Base-by-base conservation (phyloP, 2,888 invertebrate genomes). In the Ypsolopha scabrella region DNA sequence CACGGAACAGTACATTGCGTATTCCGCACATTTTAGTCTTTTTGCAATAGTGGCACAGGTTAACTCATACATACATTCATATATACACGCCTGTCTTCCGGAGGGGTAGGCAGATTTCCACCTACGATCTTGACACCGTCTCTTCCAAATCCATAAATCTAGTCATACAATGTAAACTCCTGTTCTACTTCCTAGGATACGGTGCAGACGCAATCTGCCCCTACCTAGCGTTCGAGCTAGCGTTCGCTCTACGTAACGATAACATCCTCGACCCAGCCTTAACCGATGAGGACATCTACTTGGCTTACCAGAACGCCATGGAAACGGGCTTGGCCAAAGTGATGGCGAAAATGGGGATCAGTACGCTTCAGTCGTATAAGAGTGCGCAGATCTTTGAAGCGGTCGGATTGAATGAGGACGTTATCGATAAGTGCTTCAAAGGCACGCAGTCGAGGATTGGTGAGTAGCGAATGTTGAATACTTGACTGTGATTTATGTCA, bases 281-380 rank as follows among this genome's bases (percentile, higher is more conserved):
- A 2, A 90, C 92, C 0, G 96, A 98, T 71, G 90, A 93, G 6
- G 89, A 91, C 52, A 93, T 98, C 58, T 97, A 92, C 76, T 80
- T 88, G 54, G 94, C 97, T 60, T 99, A 98, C 78, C 92, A 96
- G 43, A 93, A 93, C 58, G 97, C 98, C 41, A 93, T 95, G 70
- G 96, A 96, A 65, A 92, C 96, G 1, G 98, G 98, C 49, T 57
- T 86, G 3, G 79, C 83, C 33, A 85, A 86, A 57, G 57, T 90
- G 0, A 99, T 99, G 99, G 99, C 99, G 6, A 99, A 99, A 79
- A 99, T 99, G 99, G 99, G 99, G 53, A 99, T 99, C 69, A 98
- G 97, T 53, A 99, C 99, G 0, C 86, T 99, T 41, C 99, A 99
- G 75, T 98, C 98, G 0, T 99, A 99, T 82, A 99, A 98, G 87